Evolutionary conservation across 2,113 vertebrate species (phyloP), one percentile per base, ranked within the genome.

Genomic region (Oreocharis arfaki): DNA sequence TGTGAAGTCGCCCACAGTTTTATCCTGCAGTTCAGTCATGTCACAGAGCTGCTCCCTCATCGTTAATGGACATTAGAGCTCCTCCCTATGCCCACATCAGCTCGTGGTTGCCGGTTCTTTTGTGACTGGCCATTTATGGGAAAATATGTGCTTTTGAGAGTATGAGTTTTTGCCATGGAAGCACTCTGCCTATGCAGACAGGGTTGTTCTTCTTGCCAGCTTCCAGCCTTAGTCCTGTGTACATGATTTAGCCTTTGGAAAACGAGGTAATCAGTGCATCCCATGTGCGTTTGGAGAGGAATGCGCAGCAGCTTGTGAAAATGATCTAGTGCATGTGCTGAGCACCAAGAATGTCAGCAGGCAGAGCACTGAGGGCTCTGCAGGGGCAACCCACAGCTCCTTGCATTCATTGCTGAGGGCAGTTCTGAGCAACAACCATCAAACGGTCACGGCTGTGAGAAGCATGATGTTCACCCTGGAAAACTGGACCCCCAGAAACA

Each of bases 41-140:
- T 85, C 83, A 35, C 57, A 80, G 69, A 55, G 41, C 63, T n/a
- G 59, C 42, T 88, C 28, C 52, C n/a, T 75, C 87, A 7, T 67
- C 27, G 18, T 10, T 76, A 61, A 73, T 13, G 65, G 88, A 37
- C 59, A 52, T 37, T 4, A 60, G 39, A 87, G 47, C 82, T 92
- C 84, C 84, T 94, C 84, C 84, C 87, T 55, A 1, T 26, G 67
- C 73, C 92, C 7, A 1, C 80, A 94, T 80, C 68, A 35, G 87
- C 50, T 61, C 12, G 0, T 69, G 87, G 84, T 42, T 87, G 47
- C 73, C 61, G 65, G 46, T 87, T 81, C 84, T 64, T 63, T 53
- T 88, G 61, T 52, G 90, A 59, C 49, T 79, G 64, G 91, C 95
- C 96, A 96, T 97, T 95, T 96, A 97, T 95, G 95, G 96, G 86